These are phyloP conservation scores for Scaptomyza hsui DNA, from an alignment of 1,140 invertebrate genomes.

Conservation along the genomic window DNA sequence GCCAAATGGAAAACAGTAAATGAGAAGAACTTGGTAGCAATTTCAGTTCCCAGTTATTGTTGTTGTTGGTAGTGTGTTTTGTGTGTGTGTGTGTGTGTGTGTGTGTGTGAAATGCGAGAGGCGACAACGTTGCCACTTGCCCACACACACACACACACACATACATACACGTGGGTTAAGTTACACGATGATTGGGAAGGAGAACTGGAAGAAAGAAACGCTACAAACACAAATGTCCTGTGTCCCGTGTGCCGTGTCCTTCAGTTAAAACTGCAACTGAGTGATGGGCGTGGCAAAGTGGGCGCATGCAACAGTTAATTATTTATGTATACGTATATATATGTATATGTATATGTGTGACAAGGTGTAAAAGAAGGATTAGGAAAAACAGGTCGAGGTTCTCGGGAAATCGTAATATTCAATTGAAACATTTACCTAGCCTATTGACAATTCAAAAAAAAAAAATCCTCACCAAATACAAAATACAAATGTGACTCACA, in stretches of 20 bases:
- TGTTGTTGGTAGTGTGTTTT: conserved; percentile 31
- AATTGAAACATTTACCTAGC: too few relatives aligned
- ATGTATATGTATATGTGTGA: conserved; percentile 42
- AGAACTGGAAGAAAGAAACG: conserved; percentile 6
- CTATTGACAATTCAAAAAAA: too few relatives aligned
- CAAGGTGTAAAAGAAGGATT: conserved; percentile 9
- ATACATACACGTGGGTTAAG: not conserved
- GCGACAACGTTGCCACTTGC: conserved; percentile 13
- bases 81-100: conserved; percentile 33
- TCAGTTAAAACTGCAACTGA: conserved; percentile 54
- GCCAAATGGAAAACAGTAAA: conserved; percentile 30
- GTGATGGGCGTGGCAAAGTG: conserved; percentile 58
- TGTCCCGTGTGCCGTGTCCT: conserved; percentile 34
- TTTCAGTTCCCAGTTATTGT: conserved; percentile 28
- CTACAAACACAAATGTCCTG: conserved; percentile 35
- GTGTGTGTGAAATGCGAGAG: conserved; percentile 35
- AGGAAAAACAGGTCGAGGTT: not conserved
- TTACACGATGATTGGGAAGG: not conserved
- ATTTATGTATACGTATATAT: conserved; percentile 34
- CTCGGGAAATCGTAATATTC: too few relatives aligned
- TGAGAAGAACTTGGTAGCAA: conserved; percentile 4
- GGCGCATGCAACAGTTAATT: conserved; percentile 68
- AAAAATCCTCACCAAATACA: too few relatives aligned
- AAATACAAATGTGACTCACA: too few relatives aligned
- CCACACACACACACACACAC: not conserved